A percentile compares a stretch with the other conserved stretches of the same genome.
These are phyloP conservation scores for Sternarchorhynchus goeldii DNA, from an alignment of 2,797 vertebrate species.

Conservation along the genomic window DNA sequence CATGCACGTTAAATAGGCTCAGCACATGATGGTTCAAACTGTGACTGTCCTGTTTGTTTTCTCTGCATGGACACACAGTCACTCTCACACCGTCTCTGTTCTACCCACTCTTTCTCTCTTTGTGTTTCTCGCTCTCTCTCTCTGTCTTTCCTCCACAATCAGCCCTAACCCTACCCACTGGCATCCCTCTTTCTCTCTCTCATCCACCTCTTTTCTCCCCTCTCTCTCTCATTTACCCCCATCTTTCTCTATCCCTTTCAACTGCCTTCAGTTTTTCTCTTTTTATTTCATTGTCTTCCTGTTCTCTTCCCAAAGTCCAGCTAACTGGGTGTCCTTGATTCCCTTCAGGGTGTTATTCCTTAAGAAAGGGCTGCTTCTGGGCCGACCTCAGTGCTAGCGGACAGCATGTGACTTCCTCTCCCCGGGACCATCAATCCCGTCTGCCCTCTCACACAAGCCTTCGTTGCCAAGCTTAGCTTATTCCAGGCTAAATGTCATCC, in stretches of 20 bases:
- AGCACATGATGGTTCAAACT: constrained; percentile 34
- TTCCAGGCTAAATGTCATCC: constrained; percentile 77
- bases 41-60: constrained; percentile 28
- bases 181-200: constrained; percentile 59
- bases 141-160: constrained; percentile 57
- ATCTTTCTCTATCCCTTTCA: constrained; percentile 18
- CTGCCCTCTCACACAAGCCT: constrained; percentile 74
- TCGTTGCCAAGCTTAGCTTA: constrained; percentile 70
- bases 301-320: constrained; percentile 63
- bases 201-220: constrained; percentile 34
- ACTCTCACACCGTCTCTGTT: constrained; percentile 50
- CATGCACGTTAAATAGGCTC: constrained; percentile 63
- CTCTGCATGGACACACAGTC: constrained; percentile 46
- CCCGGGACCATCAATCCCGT: constrained; percentile 81
- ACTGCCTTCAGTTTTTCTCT: constrained; percentile 49
- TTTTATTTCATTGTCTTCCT: constrained; percentile 57
- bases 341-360: constrained; percentile 79
- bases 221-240: constrained; percentile 52
- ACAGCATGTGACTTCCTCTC: constrained; percentile 75
- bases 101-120: constrained; percentile 46
- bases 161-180: constrained; percentile 60
- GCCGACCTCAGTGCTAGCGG: constrained; percentile 77
- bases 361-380: constrained; percentile 76
- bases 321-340: constrained; percentile 73
- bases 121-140: neutral